These are phyloP conservation scores for Priocnemis perturbator DNA, from an alignment of 2,888 invertebrate species.

Conservation along the genomic window DNA sequence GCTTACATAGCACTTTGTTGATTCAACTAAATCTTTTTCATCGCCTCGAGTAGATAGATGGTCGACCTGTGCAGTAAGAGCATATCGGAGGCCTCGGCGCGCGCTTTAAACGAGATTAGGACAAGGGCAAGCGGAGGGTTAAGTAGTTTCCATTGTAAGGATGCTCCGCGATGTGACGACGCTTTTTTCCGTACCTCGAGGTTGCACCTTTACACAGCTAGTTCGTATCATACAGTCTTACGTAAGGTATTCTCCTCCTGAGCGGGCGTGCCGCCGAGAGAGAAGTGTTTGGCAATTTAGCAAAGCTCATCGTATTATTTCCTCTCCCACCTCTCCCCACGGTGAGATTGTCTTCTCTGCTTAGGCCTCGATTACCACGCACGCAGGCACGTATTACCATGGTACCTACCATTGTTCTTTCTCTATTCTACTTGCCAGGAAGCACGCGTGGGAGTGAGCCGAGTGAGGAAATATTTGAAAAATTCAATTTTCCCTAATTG, in stretches of 20 bases:
- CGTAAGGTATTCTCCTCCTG: conserved; percentile 16
- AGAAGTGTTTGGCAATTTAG: not conserved
- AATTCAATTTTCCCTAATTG: no score
- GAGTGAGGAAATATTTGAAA: no score
- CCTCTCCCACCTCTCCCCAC: not conserved
- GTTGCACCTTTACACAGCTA: not conserved
- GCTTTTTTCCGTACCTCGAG: conserved; percentile 30
- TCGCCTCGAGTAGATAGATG: not conserved
- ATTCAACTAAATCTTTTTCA: conserved; percentile 38
- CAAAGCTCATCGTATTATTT: conserved; percentile 1
- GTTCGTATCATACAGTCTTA: conserved; percentile 16
- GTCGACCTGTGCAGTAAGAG: conserved; percentile 21
- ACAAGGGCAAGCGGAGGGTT: conserved; percentile 57
- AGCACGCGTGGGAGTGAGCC: no score
- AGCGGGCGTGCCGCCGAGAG: not conserved
- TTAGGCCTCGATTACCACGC: no score
- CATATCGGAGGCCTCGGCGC: conserved; percentile 34
- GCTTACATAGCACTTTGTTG: conserved; percentile 34
- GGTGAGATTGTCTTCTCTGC: not conserved
- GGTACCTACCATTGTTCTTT: no score
- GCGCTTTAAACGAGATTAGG: conserved; percentile 55
- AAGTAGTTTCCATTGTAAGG: conserved; percentile 57
- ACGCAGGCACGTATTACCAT: no score
- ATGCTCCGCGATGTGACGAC: conserved; percentile 52
- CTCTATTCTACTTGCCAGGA: no score